These are phyloP conservation scores for Mirounga angustirostris DNA, from an alignment of 2,113 vertebrate species.

Conservation along the genomic window DNA sequence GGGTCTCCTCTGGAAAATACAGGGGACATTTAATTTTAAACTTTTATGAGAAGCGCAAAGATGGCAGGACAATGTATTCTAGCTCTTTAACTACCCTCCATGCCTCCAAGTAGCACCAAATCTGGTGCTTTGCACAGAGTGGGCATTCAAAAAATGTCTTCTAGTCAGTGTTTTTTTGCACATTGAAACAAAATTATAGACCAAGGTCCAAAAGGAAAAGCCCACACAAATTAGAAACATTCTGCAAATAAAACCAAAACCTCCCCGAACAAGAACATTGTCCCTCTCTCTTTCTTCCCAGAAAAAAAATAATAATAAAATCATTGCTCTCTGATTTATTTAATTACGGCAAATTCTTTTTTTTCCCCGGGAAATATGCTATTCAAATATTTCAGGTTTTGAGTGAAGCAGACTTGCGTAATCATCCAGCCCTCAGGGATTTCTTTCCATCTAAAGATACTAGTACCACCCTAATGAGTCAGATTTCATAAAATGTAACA, in stretches of 20 bases:
- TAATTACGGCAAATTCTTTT: conserved; percentile 72
- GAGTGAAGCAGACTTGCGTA: conserved; percentile 72
- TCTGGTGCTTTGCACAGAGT: neutral
- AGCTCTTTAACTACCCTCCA: neutral
- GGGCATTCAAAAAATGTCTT: neutral
- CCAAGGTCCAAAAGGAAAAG: conserved; percentile 6
- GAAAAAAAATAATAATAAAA: conserved; percentile 27
- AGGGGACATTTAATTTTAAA: neutral
- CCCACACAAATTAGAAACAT: conserved; percentile 46
- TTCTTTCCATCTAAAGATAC: conserved; percentile 80
- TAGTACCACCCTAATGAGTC: conserved; percentile 89
- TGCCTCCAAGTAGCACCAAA: conserved; percentile 1
- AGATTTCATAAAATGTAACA: conserved; percentile 86
- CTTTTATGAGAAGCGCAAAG: neutral
- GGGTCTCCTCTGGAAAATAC: neutral
- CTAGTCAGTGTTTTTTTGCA: neutral
- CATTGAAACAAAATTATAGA: neutral
- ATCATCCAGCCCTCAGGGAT: conserved; percentile 75
- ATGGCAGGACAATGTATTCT: neutral
- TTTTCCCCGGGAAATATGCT: conserved; percentile 72
- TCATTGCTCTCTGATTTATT: conserved; percentile 61
- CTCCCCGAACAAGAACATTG: neutral
- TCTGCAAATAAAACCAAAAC: conserved; percentile 59
- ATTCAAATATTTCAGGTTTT: conserved; percentile 74
- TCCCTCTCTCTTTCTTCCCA: conserved; percentile 57